Conservation (phyloP, 2,888 invertebrate species). For the Parnassius apollo region DNA sequence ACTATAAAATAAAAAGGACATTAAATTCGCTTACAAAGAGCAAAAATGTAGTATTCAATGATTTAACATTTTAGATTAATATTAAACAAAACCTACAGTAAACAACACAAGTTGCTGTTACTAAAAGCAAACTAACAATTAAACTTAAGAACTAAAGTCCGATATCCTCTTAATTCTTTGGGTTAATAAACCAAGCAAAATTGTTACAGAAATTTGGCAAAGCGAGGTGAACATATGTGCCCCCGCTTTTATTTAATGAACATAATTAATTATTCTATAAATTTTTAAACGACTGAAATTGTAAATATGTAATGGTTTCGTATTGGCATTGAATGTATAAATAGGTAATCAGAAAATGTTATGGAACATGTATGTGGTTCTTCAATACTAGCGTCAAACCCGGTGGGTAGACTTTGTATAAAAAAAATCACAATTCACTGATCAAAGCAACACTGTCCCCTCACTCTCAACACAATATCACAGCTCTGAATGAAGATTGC, state of each 20-base stretch:
- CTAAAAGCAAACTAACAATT: slow-evolving; percentile 30
- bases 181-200: slow-evolving; percentile 62
- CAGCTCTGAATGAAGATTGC: not conserved
- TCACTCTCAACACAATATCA: not conserved
- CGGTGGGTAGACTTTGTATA: slow-evolving; percentile 40
- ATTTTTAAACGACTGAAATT: slow-evolving; percentile 40
- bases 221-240: slow-evolving; percentile 50
- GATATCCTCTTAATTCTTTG: slow-evolving; percentile 68
- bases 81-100: not conserved
- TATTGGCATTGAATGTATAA: slow-evolving; percentile 38
- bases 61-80: not conserved
- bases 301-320: slow-evolving; percentile 42
- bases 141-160: slow-evolving; percentile 60
- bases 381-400: slow-evolving; percentile 29
- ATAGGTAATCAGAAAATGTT: slow-evolving; percentile 46
- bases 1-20: too few relatives aligned
- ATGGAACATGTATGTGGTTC: slow-evolving; percentile 43
- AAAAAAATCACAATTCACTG: slow-evolving; percentile 35
- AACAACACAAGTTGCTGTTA: not conserved
- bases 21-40: not conserved
- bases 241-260: slow-evolving; percentile 52
- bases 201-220: slow-evolving; percentile 64
- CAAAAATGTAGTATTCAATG: not conserved
- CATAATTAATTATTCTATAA: slow-evolving; percentile 42
- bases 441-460: slow-evolving; percentile 13